Evolutionary conservation across 1,140 invertebrate genomes (phyloP).

Genomic region (Eueides isabella): DNA sequence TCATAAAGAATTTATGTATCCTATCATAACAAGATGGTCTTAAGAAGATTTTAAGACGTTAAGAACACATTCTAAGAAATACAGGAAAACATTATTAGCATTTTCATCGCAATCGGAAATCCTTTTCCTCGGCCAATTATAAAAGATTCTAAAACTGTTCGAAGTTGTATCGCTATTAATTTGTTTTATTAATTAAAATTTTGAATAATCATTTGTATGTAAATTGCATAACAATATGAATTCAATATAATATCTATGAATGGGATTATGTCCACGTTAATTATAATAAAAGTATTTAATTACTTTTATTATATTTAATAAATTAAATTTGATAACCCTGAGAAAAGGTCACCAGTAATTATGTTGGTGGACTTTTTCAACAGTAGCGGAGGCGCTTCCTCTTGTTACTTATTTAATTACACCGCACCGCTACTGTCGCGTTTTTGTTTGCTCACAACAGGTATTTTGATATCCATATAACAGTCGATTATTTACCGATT

Average conservation of each 20-base stretch:
- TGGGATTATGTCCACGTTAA: neutral
- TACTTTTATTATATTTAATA: neutral
- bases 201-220: neutral
- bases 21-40: neutral
- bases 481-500: neutral
- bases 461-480: neutral
- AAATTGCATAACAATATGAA: neutral
- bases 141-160: neutral
- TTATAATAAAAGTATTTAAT: neutral
- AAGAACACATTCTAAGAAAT: constrained; percentile 14
- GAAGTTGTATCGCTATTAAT: neutral
- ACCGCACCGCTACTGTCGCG: neutral
- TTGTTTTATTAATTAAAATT: neutral
- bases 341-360: constrained; percentile 63
- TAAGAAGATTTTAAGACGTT: neutral
- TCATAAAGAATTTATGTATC: constrained; percentile 14
- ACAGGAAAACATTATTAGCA: constrained; percentile 14
- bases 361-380: constrained; percentile 67
- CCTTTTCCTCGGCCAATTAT: constrained; percentile 18
- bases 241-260: neutral
- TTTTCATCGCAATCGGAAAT: constrained; percentile 25
- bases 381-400: constrained; percentile 58
- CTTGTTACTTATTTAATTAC: constrained; percentile 67
- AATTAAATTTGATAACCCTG: constrained; percentile 47
- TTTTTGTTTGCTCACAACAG: neutral